A percentile compares a stretch with the other conserved stretches of the same genome.
These are phyloP conservation scores for Nebria salina DNA, from an alignment of 2,888 invertebrate species.

Conservation along the genomic window DNA sequence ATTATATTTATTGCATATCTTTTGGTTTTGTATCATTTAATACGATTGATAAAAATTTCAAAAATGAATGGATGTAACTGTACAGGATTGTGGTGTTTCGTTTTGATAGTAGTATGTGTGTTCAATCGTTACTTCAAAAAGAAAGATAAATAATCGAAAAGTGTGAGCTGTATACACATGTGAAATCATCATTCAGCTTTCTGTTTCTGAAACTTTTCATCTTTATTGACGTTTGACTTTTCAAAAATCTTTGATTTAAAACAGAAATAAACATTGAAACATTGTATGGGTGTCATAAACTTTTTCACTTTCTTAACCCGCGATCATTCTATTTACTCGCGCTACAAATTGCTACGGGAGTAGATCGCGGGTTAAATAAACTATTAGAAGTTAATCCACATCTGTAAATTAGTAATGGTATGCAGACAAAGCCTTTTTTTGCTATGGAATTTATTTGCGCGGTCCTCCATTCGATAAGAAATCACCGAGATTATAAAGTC, in stretches of 20 bases:
- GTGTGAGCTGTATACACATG: neutral
- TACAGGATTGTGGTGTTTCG: neutral
- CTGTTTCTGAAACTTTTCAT: neutral
- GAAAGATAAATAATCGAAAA: neutral
- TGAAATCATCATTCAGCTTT: neutral
- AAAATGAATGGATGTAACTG: neutral
- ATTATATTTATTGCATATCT: no score
- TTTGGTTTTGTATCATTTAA: no score
- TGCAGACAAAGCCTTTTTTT: neutral
- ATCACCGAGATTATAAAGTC: slow-evolving; percentile 19
- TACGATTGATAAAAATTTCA: no score
- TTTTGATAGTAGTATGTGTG: neutral
- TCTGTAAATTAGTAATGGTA: neutral
- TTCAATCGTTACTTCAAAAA: neutral
- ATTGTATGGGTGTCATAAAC: neutral
- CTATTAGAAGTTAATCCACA: neutral
- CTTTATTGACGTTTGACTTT: slow-evolving; percentile 1
- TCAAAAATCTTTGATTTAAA: neutral
- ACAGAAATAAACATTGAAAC: neutral
- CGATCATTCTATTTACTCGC: no score
- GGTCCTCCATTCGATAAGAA: neutral
- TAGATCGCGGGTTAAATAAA: neutral
- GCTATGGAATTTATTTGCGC: neutral
- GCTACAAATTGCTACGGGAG: no score
- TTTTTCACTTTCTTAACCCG: neutral